Evolutionary conservation across 2,797 vertebrate species (phyloP).

Genomic region (Cichlasoma orientale): DNA sequence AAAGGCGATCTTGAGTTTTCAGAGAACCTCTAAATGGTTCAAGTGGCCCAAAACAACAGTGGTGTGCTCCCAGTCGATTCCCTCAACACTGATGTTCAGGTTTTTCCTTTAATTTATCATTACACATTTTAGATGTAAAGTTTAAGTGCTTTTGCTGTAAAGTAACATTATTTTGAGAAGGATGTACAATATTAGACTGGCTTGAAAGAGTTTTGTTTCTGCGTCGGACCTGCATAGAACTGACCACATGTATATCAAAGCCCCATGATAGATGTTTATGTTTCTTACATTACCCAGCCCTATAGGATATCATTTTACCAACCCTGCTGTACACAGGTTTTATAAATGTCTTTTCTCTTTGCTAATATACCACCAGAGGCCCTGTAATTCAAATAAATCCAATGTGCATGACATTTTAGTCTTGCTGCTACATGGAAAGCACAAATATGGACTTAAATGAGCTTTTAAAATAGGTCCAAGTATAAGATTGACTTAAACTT

Average conservation of each 20-base stretch:
- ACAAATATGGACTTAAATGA: slow-evolving; percentile 38
- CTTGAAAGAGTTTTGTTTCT: not conserved
- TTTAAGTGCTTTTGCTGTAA: not conserved
- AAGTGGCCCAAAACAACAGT: not conserved
- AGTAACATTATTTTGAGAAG: not conserved
- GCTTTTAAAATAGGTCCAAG: slow-evolving; percentile 44
- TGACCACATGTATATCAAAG: not conserved
- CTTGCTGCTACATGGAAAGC: slow-evolving; percentile 27
- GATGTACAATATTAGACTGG: not conserved
- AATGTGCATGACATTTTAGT: slow-evolving; percentile 54
- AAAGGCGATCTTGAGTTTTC: not conserved
- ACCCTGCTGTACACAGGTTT: not conserved
- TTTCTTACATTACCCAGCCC: not conserved
- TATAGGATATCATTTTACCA: not conserved
- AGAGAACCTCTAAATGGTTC: not conserved
- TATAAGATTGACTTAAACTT: slow-evolving; percentile 22
- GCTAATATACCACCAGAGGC: slow-evolving; percentile 3
- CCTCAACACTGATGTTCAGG: not conserved
- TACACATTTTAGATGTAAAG: not conserved
- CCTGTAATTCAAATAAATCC: slow-evolving; percentile 45
- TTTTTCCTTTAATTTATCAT: not conserved
- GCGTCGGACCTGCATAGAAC: not conserved
- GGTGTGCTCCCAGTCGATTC: not conserved
- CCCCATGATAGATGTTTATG: not conserved
- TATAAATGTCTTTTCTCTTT: not conserved